Percentiles rank a stretch among this genome's conserved stretches.
Evolutionary conservation across 2,888 invertebrate species (phyloP).

Genomic region (Hecatera dysodea): DNA sequence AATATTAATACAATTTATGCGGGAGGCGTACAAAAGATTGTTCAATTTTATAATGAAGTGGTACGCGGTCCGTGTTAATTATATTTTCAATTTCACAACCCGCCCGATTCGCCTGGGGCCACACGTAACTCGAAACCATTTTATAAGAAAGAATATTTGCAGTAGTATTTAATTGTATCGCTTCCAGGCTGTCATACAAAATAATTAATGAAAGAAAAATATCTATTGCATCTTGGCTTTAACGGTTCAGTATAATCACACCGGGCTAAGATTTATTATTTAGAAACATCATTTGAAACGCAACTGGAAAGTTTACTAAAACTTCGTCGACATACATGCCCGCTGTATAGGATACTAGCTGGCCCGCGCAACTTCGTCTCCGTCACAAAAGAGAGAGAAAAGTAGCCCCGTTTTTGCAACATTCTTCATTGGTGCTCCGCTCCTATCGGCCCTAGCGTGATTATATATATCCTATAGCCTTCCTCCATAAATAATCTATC

Average conservation of each 20-base stretch:
- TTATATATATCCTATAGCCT: too few species aligned
- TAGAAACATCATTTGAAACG: conserved; percentile 10
- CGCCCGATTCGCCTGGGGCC: conserved; percentile 75
- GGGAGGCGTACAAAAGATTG: conserved; percentile 80
- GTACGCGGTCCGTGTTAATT: conserved; percentile 81
- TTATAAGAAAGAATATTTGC: conserved; percentile 75
- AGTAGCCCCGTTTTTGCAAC: too few species aligned
- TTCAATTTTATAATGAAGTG: conserved; percentile 84
- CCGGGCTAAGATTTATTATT: conserved; percentile 38
- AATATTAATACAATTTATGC: conserved; percentile 73
- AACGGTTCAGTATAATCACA: conserved; percentile 30
- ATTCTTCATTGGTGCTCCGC: too few species aligned
- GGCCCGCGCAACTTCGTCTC: too few species aligned
- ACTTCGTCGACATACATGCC: not conserved
- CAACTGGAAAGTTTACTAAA: conserved; percentile 10
- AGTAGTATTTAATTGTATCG: conserved; percentile 68
- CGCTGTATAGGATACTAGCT: not conserved
- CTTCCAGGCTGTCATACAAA: conserved; percentile 59
- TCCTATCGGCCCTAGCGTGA: too few species aligned
- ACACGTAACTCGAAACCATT: conserved; percentile 73
- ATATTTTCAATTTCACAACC: conserved; percentile 87
- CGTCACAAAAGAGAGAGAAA: too few species aligned
- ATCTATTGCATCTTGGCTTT: conserved; percentile 32
- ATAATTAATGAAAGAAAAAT: conserved; percentile 59
- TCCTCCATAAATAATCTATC: too few species aligned